Conservation (phyloP, 2,797 vertebrate genomes). For the Eulemur rubriventer region DNA sequence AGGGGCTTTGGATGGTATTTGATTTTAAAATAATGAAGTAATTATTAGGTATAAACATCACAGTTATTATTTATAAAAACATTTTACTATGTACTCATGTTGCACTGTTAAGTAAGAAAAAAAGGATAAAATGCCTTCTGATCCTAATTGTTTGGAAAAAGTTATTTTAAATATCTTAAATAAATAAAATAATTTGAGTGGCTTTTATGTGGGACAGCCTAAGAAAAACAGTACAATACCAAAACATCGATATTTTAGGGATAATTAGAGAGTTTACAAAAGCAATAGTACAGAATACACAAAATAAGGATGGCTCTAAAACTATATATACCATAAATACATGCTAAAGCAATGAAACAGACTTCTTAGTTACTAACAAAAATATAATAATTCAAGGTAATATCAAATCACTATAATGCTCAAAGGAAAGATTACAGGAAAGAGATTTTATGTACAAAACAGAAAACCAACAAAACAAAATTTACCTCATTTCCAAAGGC, state of each 20-base stretch:
- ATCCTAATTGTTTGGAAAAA: not conserved
- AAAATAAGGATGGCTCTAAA: not conserved
- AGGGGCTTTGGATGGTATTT: not conserved
- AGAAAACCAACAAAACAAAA: not conserved
- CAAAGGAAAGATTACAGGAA: not conserved
- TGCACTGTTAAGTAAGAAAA: not conserved
- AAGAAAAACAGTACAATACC: not conserved
- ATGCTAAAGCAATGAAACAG: not conserved
- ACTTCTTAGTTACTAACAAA: not conserved
- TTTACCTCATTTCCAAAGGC: slow-evolving; percentile 91
- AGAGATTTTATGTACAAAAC: not conserved
- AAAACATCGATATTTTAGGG: not conserved
- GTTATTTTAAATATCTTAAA: not conserved
- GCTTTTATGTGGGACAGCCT: not conserved
- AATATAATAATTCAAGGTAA: not conserved
- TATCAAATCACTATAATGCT: not conserved
- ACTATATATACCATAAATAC: not conserved
- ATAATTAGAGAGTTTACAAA: not conserved
- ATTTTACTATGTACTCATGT: not conserved
- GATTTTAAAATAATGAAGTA: slow-evolving; percentile 6
- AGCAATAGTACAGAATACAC: not conserved
- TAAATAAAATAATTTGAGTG: not conserved
- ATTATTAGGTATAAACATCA: not conserved
- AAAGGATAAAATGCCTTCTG: not conserved
- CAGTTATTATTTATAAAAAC: not conserved